These are phyloP conservation scores for Ficedula albicollis DNA, from an alignment of 2,797 vertebrate genomes.

Conservation along the genomic window DNA sequence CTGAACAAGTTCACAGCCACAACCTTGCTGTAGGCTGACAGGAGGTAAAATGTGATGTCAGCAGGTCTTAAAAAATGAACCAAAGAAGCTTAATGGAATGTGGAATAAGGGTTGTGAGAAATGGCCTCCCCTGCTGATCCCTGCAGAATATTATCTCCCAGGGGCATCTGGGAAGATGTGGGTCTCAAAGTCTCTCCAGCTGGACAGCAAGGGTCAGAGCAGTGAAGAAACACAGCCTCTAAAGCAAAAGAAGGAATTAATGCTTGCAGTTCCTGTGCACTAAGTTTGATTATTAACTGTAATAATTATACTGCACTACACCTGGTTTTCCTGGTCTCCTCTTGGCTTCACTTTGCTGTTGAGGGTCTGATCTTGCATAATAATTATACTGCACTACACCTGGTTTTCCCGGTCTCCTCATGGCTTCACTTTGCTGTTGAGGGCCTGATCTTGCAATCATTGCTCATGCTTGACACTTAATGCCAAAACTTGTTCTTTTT, in stretches of 20 bases:
- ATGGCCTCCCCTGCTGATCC: neutral
- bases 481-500: neutral
- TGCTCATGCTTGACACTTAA: neutral
- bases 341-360: too few species aligned
- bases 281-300: neutral
- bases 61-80: neutral
- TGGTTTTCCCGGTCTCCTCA: neutral
- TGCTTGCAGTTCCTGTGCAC: neutral
- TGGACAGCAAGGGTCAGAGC: neutral
- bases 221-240: neutral
- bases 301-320: neutral
- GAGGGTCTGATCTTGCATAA: neutral
- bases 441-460: neutral
- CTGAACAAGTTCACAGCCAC: neutral
- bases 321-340: neutral
- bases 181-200: neutral
- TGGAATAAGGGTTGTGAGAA: neutral
- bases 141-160: neutral
- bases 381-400: neutral
- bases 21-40: neutral
- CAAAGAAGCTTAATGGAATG: neutral
- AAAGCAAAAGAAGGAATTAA: neutral
- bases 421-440: neutral
- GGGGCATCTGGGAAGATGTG: neutral
- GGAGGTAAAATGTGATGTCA: neutral